Percentiles rank a stretch among this genome's conserved stretches.
phyloP scores from a whole-genome alignment of 2,888 invertebrate genomes.

The Lasioglossum villosulum region DNA sequence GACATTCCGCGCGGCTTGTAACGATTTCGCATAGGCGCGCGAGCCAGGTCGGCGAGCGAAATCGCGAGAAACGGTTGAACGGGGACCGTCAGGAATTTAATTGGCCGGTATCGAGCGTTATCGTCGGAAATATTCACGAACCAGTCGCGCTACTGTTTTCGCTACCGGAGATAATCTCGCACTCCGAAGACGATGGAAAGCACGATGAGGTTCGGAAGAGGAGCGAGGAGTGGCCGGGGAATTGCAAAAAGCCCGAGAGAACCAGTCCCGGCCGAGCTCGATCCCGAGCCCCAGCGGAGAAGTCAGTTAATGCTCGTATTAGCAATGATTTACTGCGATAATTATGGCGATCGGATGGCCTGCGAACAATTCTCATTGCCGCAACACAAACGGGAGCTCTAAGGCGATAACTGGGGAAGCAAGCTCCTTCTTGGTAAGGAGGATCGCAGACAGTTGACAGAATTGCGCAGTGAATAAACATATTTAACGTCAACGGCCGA shows the following conservation, averaged over 20 bases:
- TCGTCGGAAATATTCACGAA: slow-evolving; percentile 37
- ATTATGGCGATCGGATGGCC: slow-evolving; percentile 43
- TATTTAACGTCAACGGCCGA: not conserved
- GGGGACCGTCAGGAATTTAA: slow-evolving; percentile 45
- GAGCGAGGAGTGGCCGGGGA: not conserved
- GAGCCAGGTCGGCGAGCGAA: not conserved
- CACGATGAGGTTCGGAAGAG: slow-evolving; percentile 46
- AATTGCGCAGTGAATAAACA: not conserved
- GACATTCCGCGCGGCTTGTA: slow-evolving; percentile 1
- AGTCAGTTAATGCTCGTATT: slow-evolving; percentile 40
- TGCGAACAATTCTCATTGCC: not conserved
- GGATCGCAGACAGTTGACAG: not conserved
- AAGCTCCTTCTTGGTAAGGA: not conserved
- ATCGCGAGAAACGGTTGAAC: slow-evolving; percentile 2
- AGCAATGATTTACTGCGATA: slow-evolving; percentile 57
- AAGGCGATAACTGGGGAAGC: not conserved
- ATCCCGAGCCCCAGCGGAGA: slow-evolving; percentile 9
- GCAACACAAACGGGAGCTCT: not conserved
- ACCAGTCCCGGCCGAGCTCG: slow-evolving; percentile 54
- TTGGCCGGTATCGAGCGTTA: slow-evolving; percentile 39
- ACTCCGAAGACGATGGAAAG: slow-evolving; percentile 15
- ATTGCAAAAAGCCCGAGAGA: slow-evolving; percentile 23
- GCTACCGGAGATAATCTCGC: slow-evolving; percentile 32
- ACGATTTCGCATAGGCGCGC: not conserved
- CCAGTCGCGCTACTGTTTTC: slow-evolving; percentile 47